Percentiles rank a stretch among this genome's conserved stretches.
These are phyloP conservation scores for Drosophila helvetica DNA, from an alignment of 2,888 invertebrate genomes.

Conservation along the genomic window DNA sequence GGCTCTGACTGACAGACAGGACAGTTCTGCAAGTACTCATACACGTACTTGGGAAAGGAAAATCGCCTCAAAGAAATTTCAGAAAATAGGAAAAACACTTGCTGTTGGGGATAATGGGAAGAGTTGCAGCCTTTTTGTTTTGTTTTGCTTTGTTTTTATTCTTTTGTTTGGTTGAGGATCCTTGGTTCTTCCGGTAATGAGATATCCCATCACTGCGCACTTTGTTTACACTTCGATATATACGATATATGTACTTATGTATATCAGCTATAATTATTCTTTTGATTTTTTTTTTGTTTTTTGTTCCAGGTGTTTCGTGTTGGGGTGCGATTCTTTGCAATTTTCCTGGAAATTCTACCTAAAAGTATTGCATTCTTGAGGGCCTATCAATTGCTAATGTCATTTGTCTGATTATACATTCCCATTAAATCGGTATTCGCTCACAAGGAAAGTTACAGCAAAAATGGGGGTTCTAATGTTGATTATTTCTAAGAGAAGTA, in stretches of 20 bases:
- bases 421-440: neutral
- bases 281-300: slow-evolving; percentile 1
- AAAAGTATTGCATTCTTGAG: neutral
- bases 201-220: slow-evolving; percentile 62
- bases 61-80: neutral
- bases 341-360: neutral
- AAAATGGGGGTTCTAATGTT: too few relatives aligned
- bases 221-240: slow-evolving; percentile 59
- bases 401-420: neutral
- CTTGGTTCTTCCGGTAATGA: slow-evolving; percentile 61
- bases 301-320: slow-evolving; percentile 28
- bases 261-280: neutral
- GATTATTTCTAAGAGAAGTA: too few relatives aligned
- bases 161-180: slow-evolving; percentile 56
- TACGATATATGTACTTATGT: slow-evolving; percentile 5
- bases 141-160: slow-evolving; percentile 25
- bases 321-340: neutral
- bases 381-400: neutral
- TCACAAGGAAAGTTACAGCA: too few relatives aligned
- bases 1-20: slow-evolving; percentile 41
- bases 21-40: slow-evolving; percentile 9
- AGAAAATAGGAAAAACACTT: slow-evolving; percentile 64
- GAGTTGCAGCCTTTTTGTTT: slow-evolving; percentile 48
- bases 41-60: slow-evolving; percentile 2
- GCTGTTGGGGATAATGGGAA: slow-evolving; percentile 69